Conservation (phyloP, 2,113 vertebrate species). For the Coreoperca whiteheadi region DNA sequence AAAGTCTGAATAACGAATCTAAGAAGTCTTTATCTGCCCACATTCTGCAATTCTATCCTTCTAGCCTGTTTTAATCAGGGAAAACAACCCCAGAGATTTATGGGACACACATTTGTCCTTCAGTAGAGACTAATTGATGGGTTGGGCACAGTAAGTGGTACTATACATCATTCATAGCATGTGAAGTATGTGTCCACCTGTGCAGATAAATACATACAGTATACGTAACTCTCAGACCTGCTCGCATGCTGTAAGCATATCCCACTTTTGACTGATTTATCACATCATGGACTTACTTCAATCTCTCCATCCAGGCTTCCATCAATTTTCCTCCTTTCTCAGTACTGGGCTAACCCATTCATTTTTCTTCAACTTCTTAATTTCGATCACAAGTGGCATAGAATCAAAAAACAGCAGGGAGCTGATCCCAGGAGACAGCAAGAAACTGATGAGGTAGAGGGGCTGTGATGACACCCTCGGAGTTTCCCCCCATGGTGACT, state of each 20-base stretch:
- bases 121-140: neutral
- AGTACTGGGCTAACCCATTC: conserved; percentile 44
- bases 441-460: conserved; percentile 46
- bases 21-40: neutral
- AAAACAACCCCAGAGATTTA: neutral
- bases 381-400: conserved; percentile 65
- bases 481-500: conserved; percentile 61
- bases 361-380: conserved; percentile 48
- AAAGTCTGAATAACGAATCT: neutral
- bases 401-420: conserved; percentile 54
- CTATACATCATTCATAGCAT: conserved; percentile 13
- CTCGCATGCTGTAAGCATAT: neutral
- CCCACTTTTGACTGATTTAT: neutral
- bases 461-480: conserved; percentile 55
- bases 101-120: neutral
- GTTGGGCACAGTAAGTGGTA: neutral
- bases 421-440: conserved; percentile 40
- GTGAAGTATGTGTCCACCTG: neutral
- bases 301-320: neutral
- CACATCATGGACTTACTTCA: neutral
- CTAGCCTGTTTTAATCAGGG: neutral
- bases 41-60: too few species aligned
- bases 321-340: neutral
- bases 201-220: conserved; percentile 10
- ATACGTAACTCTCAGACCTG: neutral